phyloP scores from a whole-genome alignment of 2,888 invertebrate species.

The Ceraclea dissimilis region DNA sequence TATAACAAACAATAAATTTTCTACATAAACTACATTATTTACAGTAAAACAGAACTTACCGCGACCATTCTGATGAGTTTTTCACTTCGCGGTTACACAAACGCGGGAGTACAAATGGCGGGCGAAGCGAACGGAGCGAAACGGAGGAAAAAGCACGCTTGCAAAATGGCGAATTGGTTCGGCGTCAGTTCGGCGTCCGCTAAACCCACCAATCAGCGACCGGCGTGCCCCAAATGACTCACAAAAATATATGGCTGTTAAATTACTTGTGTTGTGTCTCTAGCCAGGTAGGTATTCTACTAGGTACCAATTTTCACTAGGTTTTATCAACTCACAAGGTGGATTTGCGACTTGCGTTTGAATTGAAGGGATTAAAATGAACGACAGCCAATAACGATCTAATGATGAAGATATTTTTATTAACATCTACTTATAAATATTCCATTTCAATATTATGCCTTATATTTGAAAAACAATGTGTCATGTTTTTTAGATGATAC shows the following conservation, averaged over 20 bases:
- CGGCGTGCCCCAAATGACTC: background rate
- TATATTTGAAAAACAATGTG: background rate
- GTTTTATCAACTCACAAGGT: too few relatives aligned
- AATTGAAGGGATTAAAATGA: too few relatives aligned
- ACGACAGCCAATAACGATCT: too few relatives aligned
- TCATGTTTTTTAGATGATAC: background rate
- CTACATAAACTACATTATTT: background rate
- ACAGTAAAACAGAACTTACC: conserved; percentile 34
- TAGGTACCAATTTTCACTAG: background rate
- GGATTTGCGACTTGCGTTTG: too few relatives aligned
- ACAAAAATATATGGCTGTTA: background rate
- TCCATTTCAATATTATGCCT: background rate
- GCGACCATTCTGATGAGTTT: conserved; percentile 37
- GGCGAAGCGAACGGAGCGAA: conserved; percentile 9
- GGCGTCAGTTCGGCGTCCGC: too few relatives aligned
- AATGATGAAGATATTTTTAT: too few relatives aligned
- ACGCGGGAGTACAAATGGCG: background rate
- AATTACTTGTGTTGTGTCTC: background rate
- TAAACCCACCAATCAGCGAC: background rate
- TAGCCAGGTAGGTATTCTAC: too few relatives aligned
- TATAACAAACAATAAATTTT: conserved; percentile 2
- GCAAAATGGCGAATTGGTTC: conserved; percentile 16
- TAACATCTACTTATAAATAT: background rate
- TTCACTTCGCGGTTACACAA: background rate
- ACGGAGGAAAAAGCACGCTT: conserved; percentile 6